These are phyloP conservation scores for Micromys minutus DNA, from an alignment of 2,113 vertebrate genomes.

Conservation along the genomic window DNA sequence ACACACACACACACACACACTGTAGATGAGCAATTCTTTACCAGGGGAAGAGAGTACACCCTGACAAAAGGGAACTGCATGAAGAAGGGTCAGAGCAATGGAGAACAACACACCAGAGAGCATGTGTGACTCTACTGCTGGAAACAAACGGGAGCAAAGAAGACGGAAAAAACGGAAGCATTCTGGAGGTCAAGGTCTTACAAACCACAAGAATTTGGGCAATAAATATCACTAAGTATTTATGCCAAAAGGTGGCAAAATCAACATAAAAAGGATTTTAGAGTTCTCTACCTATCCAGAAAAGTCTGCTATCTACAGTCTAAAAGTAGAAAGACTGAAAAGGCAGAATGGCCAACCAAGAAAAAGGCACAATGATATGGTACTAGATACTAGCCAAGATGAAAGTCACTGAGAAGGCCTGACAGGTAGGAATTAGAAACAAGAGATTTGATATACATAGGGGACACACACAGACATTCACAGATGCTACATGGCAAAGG, in stretches of 20 bases:
- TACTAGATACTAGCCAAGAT: background rate
- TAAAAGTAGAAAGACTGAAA: background rate
- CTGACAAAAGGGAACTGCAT: background rate
- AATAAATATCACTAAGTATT: background rate
- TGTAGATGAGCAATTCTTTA: background rate
- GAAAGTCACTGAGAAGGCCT: background rate
- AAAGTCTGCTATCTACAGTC: background rate
- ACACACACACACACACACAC: too few species aligned
- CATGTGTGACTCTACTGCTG: background rate
- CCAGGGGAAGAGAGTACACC: background rate
- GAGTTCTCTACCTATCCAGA: background rate
- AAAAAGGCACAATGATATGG: background rate
- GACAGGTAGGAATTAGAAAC: background rate
- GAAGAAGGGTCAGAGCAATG: background rate
- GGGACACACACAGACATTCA: background rate
- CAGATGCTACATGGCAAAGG: background rate
- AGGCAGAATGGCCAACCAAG: background rate
- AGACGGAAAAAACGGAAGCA: background rate
- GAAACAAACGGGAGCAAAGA: background rate
- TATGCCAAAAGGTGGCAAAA: background rate
- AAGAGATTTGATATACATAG: background rate
- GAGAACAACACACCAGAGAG: background rate
- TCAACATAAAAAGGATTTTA: background rate
- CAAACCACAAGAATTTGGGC: background rate
- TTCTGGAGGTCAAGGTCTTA: background rate